Base-by-base conservation (phyloP, 2,113 vertebrate species). In the Tachuris rubrigastra region DNA sequence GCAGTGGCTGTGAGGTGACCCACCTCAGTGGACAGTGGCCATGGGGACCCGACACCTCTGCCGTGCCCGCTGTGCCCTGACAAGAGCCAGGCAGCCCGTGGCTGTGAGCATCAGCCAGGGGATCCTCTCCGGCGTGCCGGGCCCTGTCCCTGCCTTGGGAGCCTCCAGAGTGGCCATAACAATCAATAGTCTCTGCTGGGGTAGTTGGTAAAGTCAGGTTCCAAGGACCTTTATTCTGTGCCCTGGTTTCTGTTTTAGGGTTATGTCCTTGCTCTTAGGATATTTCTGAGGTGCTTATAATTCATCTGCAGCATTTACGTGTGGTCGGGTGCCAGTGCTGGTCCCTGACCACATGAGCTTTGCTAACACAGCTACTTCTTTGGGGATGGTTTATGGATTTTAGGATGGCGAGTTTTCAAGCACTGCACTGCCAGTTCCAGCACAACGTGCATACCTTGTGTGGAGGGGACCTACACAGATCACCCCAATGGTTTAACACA, bases 161-260 rank as follows among this genome's bases (percentile, higher is more conserved):
- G 39, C 56, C 56, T 20, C 12, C 31, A 1, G 19, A 9, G 55
- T 2, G 25, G 55, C 12, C 6, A 25, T 21, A 5, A 2, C 1
- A 9, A 20, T 16, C 7, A 16, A 3, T n/a, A 18, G 22, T 27
- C 22, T 24, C 35, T 42, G 44, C 46, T 8, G 33, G 21, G 69
- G 58, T 27, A 7, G 22, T 3, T 17, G 33, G 22, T 25, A 11
- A 11, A 11, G 17, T 21, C 81, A 2, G 7, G 22, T 47, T 18
- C 49, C 22, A 4, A 11, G 59, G 41, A 2, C 33, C 31, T 77
- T 15, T 4, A 2, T 4, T 52, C 12, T 11, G 44, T 13, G 44
- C 24, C 13, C 22, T 14, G 28, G 21, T 19, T 77, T 44, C 47
- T 27, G 21, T 16, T 53, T 30, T 22, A 33, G 63, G 14, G 22